phyloP scores from a whole-genome alignment of 2,888 invertebrate species.

The Myopa tessellatipennis region DNA sequence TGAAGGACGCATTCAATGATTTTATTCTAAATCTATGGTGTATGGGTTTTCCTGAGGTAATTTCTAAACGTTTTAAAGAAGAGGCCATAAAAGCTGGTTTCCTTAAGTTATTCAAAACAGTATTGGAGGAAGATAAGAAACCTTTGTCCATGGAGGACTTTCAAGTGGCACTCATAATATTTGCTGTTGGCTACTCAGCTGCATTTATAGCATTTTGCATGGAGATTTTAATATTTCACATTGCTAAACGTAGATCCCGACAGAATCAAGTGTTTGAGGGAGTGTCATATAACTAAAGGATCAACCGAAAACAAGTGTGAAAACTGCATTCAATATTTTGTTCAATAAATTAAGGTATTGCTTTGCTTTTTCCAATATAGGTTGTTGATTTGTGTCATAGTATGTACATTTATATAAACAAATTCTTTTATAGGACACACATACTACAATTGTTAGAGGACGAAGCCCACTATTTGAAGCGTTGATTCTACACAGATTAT shows the following conservation, averaged over 20 bases:
- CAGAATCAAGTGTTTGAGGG: no score
- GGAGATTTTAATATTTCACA: constrained; percentile 13
- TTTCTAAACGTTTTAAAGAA: background rate
- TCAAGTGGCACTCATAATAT: constrained; percentile 34
- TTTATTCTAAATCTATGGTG: constrained; percentile 26
- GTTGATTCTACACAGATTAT: no score
- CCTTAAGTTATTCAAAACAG: constrained; percentile 29
- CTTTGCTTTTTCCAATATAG: no score
- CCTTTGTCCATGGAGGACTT: constrained; percentile 40
- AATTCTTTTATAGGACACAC: no score
- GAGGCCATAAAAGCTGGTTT: constrained; percentile 30
- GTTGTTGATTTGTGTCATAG: no score
- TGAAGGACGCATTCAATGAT: constrained; percentile 40
- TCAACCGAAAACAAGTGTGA: no score
- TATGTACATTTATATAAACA: no score
- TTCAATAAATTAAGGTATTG: no score
- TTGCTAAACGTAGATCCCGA: background rate
- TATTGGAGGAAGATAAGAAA: background rate
- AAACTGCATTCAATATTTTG: no score
- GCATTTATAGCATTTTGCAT: background rate
- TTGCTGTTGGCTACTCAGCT: constrained; percentile 9
- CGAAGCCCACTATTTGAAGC: no score
- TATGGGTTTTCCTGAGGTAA: constrained; percentile 28
- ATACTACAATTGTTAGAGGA: no score
- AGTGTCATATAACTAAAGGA: no score